Percentiles rank a stretch among this genome's conserved stretches.
Evolutionary conservation across 2,113 vertebrate species (phyloP).

Genomic region (Hylia prasina): DNA sequence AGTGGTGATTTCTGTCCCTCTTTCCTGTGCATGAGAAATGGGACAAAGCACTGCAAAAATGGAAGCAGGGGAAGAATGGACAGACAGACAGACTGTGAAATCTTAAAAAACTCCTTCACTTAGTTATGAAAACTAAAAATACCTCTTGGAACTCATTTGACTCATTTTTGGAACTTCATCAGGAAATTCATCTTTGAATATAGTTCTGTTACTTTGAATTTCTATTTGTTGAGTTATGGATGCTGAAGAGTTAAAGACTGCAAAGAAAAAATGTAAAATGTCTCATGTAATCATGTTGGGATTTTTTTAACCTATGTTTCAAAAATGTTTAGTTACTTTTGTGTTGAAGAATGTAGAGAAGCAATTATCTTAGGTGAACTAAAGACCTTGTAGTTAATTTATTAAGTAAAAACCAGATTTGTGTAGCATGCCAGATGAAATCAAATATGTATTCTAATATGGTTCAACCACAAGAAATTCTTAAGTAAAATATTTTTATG

Average conservation of each 20-base stretch:
- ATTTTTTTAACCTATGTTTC: neutral
- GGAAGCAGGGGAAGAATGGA: neutral
- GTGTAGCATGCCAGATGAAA: neutral
- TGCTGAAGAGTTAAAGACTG: neutral
- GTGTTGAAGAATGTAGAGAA: neutral
- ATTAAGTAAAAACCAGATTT: neutral
- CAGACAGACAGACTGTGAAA: neutral
- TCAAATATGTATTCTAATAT: neutral
- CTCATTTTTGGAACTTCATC: neutral
- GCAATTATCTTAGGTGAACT: neutral
- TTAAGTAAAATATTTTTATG: neutral
- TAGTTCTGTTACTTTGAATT: neutral
- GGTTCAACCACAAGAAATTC: neutral
- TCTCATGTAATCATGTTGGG: neutral
- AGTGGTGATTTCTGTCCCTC: neutral
- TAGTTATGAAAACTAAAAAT: neutral
- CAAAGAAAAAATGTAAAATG: neutral
- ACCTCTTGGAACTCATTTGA: neutral
- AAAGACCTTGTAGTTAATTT: neutral
- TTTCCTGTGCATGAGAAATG: neutral
- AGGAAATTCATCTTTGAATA: neutral
- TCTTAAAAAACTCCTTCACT: neutral
- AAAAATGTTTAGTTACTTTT: neutral
- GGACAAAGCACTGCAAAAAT: neutral
- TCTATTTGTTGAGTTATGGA: neutral